Conservation (phyloP, 2,888 invertebrate species). For the Conus canariensis region DNA sequence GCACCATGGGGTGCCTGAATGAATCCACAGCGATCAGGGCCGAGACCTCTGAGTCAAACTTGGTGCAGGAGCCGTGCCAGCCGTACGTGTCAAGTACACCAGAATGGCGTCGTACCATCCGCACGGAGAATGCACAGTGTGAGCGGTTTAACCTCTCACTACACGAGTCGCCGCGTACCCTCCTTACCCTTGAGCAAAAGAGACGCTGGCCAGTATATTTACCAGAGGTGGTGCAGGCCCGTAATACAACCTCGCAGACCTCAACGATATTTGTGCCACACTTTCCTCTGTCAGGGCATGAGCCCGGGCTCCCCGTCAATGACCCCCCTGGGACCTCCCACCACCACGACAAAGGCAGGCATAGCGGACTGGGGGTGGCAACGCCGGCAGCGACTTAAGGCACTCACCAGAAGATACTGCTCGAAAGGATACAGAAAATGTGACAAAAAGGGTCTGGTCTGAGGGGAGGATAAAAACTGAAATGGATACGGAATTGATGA, state of each 20-base stretch:
- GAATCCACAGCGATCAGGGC: conserved; percentile 57
- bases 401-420: no score
- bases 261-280: conserved; percentile 51
- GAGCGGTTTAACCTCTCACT: conserved; percentile 58
- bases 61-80: conserved; percentile 50
- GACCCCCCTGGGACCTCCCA: no score
- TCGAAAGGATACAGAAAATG: no score
- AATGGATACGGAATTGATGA: no score
- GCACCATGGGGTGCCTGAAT: conserved; percentile 36
- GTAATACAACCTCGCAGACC: conserved; percentile 51
- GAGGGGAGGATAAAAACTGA: no score
- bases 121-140: conserved; percentile 53
- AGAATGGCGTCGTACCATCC: conserved; percentile 57
- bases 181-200: conserved; percentile 53
- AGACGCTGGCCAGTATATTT: conserved; percentile 52
- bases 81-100: conserved; percentile 51
- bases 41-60: conserved; percentile 49
- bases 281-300: conserved; percentile 49
- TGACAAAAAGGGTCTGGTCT: no score
- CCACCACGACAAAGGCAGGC: no score
- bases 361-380: no score
- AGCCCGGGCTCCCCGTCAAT: conserved; percentile 28
- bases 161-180: conserved; percentile 51
- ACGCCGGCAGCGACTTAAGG: no score
- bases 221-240: conserved; percentile 50